Conservation (phyloP, 2,888 invertebrate genomes). For the Falcaria lacertinaria region DNA sequence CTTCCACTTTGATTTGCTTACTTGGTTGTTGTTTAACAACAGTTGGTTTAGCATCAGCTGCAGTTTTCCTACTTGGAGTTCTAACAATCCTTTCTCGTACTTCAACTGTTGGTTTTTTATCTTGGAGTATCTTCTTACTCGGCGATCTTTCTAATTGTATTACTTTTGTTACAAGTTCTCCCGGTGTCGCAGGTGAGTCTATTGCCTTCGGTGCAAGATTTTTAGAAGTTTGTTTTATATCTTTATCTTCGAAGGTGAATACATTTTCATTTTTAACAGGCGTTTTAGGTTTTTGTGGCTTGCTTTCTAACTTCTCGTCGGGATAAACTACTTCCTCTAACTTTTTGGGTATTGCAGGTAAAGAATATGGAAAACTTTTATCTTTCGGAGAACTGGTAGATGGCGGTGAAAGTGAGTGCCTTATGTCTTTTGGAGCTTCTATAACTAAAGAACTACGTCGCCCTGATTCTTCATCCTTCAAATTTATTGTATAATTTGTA, state of each 20-base stretch:
- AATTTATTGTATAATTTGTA: conserved; percentile 60
- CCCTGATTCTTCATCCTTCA: conserved; percentile 58
- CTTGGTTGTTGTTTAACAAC: conserved; percentile 36
- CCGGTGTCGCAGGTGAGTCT: conserved; percentile 35
- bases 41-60: conserved; percentile 48
- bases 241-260: conserved; percentile 54
- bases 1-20: conserved; percentile 48
- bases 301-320: conserved; percentile 47
- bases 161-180: conserved; percentile 68
- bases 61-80: conserved; percentile 63
- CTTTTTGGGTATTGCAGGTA: conserved; percentile 58
- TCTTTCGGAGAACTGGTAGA: conserved; percentile 53
- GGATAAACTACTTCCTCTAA: conserved; percentile 54
- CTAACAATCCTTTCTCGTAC: conserved; percentile 65
- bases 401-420: conserved; percentile 47
- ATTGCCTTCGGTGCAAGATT: conserved; percentile 33
- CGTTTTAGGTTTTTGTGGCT: conserved; percentile 34
- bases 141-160: conserved; percentile 70
- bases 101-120: conserved; percentile 63
- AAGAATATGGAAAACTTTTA: conserved; percentile 45
- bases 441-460: conserved; percentile 56
- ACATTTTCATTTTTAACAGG: conserved; percentile 49
- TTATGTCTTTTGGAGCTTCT: conserved; percentile 41
- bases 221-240: conserved; percentile 36
- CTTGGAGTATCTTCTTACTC: conserved; percentile 55